Conservation (phyloP, 2,888 invertebrate genomes). For the Leucozona laternaria region DNA sequence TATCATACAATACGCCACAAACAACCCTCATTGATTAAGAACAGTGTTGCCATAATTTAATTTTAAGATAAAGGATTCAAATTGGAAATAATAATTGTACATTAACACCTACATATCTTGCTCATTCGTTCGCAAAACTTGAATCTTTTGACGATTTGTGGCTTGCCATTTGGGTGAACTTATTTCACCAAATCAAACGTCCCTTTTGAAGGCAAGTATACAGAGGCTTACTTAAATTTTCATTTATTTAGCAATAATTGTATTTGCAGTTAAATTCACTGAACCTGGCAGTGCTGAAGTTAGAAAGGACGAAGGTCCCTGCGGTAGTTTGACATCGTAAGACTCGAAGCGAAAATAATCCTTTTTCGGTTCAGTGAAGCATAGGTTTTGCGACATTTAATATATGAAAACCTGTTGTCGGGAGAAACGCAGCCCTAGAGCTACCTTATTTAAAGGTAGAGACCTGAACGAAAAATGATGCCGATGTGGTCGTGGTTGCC, state of each 20-base stretch:
- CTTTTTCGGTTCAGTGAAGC: slow-evolving; percentile 72
- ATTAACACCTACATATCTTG: neutral
- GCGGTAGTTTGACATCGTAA: slow-evolving; percentile 35
- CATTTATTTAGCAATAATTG: neutral
- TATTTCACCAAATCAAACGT: no score
- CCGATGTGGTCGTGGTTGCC: neutral
- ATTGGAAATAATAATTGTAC: neutral
- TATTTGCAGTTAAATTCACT: neutral
- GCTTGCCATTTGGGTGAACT: no score
- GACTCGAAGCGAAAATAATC: slow-evolving; percentile 70
- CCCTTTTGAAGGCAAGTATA: no score
- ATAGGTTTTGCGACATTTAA: slow-evolving; percentile 72
- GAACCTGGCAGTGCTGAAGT: neutral
- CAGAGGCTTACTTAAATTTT: no score
- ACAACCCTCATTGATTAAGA: neutral
- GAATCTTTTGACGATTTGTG: neutral
- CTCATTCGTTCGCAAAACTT: neutral
- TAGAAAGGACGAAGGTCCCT: slow-evolving; percentile 17
- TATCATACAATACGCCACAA: slow-evolving; percentile 8
- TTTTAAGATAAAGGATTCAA: neutral
- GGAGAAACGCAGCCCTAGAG: slow-evolving; percentile 19
- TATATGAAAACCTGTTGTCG: slow-evolving; percentile 67
- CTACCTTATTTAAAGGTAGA: neutral
- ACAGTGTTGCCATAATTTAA: slow-evolving; percentile 3
- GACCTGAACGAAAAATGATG: neutral